A percentile compares a stretch with the other conserved stretches of the same genome.
Evolutionary conservation across 2,888 invertebrate genomes (phyloP).

Genomic region (Penaeus monodon): DNA sequence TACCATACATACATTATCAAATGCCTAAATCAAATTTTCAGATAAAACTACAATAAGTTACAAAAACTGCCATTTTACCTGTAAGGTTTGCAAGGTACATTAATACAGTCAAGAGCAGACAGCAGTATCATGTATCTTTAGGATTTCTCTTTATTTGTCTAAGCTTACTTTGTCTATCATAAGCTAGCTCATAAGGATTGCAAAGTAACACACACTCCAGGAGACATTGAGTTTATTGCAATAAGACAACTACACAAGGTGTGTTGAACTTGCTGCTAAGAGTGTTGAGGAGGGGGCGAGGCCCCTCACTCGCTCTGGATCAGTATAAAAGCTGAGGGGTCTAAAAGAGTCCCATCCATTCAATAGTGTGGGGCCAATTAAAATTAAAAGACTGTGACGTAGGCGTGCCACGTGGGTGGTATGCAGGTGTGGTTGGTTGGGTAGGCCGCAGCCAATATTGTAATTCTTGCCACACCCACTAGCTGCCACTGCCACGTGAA

Average conservation of each 20-base stretch:
- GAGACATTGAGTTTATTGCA: slow-evolving; percentile 64
- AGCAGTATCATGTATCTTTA: no score
- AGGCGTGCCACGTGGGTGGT: slow-evolving; percentile 56
- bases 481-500: slow-evolving; percentile 57
- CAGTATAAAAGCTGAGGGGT: slow-evolving; percentile 61
- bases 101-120: no score
- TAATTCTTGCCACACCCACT: slow-evolving; percentile 47
- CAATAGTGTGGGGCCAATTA: slow-evolving; percentile 57
- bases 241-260: slow-evolving; percentile 64
- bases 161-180: no score
- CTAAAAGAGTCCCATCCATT: slow-evolving; percentile 59
- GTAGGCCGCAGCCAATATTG: slow-evolving; percentile 18
- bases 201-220: slow-evolving; percentile 23
- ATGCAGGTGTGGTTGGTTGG: slow-evolving; percentile 45
- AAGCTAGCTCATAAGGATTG: slow-evolving; percentile 13
- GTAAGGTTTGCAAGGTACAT: no score
- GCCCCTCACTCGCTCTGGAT: slow-evolving; percentile 42
- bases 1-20: no score
- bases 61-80: no score
- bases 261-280: slow-evolving; percentile 64
- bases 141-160: neutral
- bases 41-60: no score
- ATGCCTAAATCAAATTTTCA: no score
- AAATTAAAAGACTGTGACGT: slow-evolving; percentile 53
- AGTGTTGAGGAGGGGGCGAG: slow-evolving; percentile 42